Conservation (phyloP, 2,888 invertebrate genomes). For the Conops quadrifasciatus region DNA sequence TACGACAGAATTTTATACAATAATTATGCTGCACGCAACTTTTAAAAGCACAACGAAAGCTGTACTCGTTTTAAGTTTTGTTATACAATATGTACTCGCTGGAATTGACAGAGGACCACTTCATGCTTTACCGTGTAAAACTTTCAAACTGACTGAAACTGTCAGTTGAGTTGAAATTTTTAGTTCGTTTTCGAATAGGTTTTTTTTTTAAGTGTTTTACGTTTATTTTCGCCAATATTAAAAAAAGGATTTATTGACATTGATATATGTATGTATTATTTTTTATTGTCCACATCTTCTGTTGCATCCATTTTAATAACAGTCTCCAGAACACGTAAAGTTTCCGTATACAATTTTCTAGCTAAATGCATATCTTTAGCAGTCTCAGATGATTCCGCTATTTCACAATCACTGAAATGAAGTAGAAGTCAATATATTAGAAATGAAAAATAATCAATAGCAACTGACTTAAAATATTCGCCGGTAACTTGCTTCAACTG, state of each 20-base stretch:
- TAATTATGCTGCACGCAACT: too few species aligned
- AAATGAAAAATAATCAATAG: neutral
- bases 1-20: too few species aligned
- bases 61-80: too few species aligned
- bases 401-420: constrained; percentile 70
- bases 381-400: constrained; percentile 66
- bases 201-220: too few species aligned
- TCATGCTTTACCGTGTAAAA: too few species aligned
- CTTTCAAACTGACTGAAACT: too few species aligned
- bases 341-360: constrained; percentile 62
- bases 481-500: constrained; percentile 71
- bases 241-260: neutral
- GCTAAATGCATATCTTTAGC: constrained; percentile 69
- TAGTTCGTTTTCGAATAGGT: too few species aligned
- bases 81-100: too few species aligned
- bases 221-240: neutral
- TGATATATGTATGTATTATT: neutral
- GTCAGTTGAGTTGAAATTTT: too few species aligned
- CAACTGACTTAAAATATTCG: constrained; percentile 74
- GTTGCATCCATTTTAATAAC: constrained; percentile 53
- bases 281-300: constrained; percentile 2
- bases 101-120: too few species aligned
- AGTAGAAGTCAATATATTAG: constrained; percentile 21
- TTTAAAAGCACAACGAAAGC: too few species aligned
- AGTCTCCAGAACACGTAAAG: constrained; percentile 58